Percentiles rank a stretch among this genome's conserved stretches.
Conservation (phyloP, 2,888 invertebrate genomes). For the Cinara cedri region DNA sequence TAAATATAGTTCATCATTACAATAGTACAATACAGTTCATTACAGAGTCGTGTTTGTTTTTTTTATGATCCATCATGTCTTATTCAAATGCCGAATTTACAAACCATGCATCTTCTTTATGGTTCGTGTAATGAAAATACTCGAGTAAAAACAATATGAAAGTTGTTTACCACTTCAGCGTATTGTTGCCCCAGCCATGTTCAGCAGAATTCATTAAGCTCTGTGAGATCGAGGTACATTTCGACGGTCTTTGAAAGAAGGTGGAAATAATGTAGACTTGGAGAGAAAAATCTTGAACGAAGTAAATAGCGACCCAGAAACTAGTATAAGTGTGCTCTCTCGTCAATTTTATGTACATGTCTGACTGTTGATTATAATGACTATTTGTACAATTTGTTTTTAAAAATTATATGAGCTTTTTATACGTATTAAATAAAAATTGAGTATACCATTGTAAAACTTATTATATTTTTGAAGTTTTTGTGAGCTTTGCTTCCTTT, state of each 20-base stretch:
- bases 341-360: too few relatives aligned
- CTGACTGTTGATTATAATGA: too few relatives aligned
- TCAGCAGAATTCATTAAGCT: conserved; percentile 13
- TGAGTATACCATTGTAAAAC: too few relatives aligned
- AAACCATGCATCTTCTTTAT: conserved; percentile 3
- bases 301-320: conserved; percentile 9
- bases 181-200: conserved; percentile 5
- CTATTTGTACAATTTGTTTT: too few relatives aligned
- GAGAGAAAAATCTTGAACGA: conserved; percentile 22
- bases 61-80: neutral
- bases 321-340: neutral
- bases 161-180: neutral
- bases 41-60: neutral
- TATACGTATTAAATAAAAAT: too few relatives aligned
- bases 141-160: conserved; percentile 7
- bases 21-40: neutral
- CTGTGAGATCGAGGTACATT: conserved; percentile 8
- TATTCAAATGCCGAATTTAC: conserved; percentile 14
- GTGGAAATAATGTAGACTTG: conserved; percentile 8
- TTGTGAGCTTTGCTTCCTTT: too few relatives aligned
- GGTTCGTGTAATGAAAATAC: conserved; percentile 6
- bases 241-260: conserved; percentile 18
- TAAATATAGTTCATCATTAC: too few relatives aligned
- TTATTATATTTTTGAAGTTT: too few relatives aligned
- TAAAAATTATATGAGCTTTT: too few relatives aligned